A percentile compares a stretch with the other conserved stretches of the same genome.
phyloP scores from a whole-genome alignment of 2,888 invertebrate genomes.

The Cephus pulcher region DNA sequence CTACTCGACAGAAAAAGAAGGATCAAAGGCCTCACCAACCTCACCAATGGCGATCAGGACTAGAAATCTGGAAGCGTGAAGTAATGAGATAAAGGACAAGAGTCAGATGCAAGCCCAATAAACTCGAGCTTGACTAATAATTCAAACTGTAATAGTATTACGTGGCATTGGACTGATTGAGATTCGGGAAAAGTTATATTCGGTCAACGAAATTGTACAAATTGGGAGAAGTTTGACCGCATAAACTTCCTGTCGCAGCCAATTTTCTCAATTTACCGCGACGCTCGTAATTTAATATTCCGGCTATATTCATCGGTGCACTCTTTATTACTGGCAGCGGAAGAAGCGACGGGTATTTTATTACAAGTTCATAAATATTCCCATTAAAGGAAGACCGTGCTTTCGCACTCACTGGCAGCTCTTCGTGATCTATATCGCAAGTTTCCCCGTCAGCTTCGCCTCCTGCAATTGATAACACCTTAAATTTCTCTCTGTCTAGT shows the following conservation, averaged over 20 bases:
- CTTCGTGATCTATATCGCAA: slow-evolving; percentile 39
- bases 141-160: no score
- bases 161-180: no score
- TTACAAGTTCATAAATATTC: slow-evolving; percentile 43
- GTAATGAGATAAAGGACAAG: no score
- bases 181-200: no score
- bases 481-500: slow-evolving; percentile 39
- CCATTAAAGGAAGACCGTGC: slow-evolving; percentile 17
- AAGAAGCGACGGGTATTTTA: slow-evolving; percentile 34
- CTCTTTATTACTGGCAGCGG: slow-evolving; percentile 36
- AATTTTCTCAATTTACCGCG: slow-evolving; percentile 5
- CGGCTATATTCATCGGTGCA: slow-evolving; percentile 24
- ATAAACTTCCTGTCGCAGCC: not conserved
- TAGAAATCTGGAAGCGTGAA: no score
- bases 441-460: slow-evolving; percentile 33
- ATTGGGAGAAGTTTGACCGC: slow-evolving; percentile 1
- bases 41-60: not conserved
- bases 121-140: no score
- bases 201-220: no score
- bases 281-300: slow-evolving; percentile 30
- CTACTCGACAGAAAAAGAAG: no score
- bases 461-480: slow-evolving; percentile 54
- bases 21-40: not conserved
- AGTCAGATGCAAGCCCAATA: no score
- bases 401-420: slow-evolving; percentile 25